phyloP scores from a whole-genome alignment of 2,888 invertebrate species.

The Pachymerium ferrugineum region DNA sequence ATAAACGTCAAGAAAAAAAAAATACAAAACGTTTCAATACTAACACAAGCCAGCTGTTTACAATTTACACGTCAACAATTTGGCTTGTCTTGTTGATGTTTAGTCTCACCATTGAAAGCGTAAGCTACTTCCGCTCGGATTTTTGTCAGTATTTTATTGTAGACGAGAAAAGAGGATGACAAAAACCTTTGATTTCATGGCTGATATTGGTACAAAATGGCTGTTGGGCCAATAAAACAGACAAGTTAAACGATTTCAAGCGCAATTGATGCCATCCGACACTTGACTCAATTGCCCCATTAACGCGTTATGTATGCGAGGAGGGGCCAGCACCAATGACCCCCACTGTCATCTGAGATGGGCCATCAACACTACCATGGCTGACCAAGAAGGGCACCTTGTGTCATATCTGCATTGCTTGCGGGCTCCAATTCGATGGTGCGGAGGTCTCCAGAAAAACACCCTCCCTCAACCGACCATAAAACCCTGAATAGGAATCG shows the following conservation, averaged over 20 bases:
- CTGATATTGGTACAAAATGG: neutral
- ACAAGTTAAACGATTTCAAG: slow-evolving; percentile 9
- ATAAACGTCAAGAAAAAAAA: neutral
- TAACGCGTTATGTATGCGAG: slow-evolving; percentile 22
- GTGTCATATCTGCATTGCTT: slow-evolving; percentile 3
- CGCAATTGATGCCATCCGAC: slow-evolving; percentile 23
- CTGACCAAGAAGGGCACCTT: neutral
- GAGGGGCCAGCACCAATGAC: neutral
- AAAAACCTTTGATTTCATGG: neutral
- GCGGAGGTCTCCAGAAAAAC: neutral
- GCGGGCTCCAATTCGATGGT: slow-evolving; percentile 1
- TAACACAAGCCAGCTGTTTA: neutral
- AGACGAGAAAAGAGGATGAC: neutral
- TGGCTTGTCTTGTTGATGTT: neutral
- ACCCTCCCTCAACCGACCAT: slow-evolving; percentile 31
- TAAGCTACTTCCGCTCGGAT: neutral
- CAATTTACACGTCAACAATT: neutral
- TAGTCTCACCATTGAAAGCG: neutral
- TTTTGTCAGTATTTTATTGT: neutral
- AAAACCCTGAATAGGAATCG: slow-evolving; percentile 28
- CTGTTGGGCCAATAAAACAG: neutral
- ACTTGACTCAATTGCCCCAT: slow-evolving; percentile 22
- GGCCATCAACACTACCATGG: slow-evolving; percentile 9
- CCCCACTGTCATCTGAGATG: slow-evolving; percentile 20
- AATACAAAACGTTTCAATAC: neutral